Percentiles rank a stretch among this genome's conserved stretches.
Conservation (phyloP, 2,113 vertebrate genomes). For the Garra rufa region DNA sequence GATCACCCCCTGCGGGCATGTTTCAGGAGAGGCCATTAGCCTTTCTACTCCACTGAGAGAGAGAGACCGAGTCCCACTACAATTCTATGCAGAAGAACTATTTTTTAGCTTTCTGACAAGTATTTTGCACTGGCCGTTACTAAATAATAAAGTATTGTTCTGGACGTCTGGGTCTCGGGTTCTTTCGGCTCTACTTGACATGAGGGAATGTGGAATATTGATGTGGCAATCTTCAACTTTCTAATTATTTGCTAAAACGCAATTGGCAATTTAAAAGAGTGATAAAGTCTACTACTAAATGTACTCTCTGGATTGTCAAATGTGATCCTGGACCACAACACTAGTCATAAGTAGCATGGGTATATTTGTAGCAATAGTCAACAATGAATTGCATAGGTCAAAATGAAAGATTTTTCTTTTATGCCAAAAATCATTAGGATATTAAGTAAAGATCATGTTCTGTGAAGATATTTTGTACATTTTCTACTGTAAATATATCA, state of each 20-base stretch:
- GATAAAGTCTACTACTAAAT: background rate
- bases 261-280: background rate
- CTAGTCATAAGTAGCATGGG: no score
- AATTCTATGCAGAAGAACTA: slow-evolving; percentile 15
- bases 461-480: no score
- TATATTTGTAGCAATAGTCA: no score
- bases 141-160: slow-evolving; percentile 2
- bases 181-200: background rate
- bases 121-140: background rate
- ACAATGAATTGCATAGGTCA: no score
- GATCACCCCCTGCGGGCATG: slow-evolving; percentile 33
- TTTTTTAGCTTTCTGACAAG: background rate
- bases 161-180: background rate
- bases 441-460: no score
- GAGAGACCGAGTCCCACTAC: slow-evolving; percentile 1
- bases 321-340: no score
- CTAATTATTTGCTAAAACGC: slow-evolving; percentile 5
- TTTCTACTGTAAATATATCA: no score
- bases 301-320: background rate
- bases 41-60: slow-evolving; percentile 17
- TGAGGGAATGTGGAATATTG: background rate
- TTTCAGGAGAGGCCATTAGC: slow-evolving; percentile 47
- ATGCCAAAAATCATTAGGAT: no score
- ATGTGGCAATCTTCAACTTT: slow-evolving; percentile 32
- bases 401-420: no score